These are phyloP conservation scores for Astyanax mexicanus DNA, from an alignment of 2,797 vertebrate genomes.

Conservation along the genomic window DNA sequence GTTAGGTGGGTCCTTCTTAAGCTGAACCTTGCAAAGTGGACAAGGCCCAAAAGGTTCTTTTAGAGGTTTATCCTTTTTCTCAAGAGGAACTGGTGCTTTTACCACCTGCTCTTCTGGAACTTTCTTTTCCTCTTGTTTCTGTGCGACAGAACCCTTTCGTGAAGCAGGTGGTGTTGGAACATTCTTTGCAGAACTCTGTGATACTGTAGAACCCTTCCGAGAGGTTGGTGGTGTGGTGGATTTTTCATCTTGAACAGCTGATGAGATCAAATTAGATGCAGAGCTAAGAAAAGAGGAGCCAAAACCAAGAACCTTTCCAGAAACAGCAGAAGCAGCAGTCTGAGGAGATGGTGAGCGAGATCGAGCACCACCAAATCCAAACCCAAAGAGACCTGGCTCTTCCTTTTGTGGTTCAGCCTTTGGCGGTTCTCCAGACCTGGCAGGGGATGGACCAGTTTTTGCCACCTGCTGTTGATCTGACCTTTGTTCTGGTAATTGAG, in stretches of 20 bases:
- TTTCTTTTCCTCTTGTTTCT: conserved; percentile 34
- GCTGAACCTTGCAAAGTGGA: conserved; percentile 82
- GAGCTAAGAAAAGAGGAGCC: conserved; percentile 94
- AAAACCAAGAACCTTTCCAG: conserved; percentile 94
- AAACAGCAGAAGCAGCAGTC: conserved; percentile 78
- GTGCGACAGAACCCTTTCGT: conserved; percentile 66
- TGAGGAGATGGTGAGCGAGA: conserved; percentile 79
- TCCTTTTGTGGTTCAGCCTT: conserved; percentile 77
- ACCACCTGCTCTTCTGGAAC: conserved; percentile 54
- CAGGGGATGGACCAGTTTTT: conserved; percentile 42
- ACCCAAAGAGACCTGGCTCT: conserved; percentile 72
- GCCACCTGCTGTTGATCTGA: not conserved
- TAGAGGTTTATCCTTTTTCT: conserved; percentile 16
- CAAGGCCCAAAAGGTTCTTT: conserved; percentile 63
- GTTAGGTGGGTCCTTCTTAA: conserved; percentile 82
- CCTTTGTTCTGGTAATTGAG: not conserved
- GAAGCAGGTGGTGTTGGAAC: conserved; percentile 73
- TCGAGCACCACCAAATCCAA: conserved; percentile 72
- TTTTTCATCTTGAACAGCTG: conserved; percentile 81
- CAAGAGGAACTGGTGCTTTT: conserved; percentile 58
- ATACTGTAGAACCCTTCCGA: conserved; percentile 73
- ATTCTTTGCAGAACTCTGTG: conserved; percentile 70
- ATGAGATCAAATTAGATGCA: conserved; percentile 91
- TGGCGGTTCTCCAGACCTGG: conserved; percentile 69
- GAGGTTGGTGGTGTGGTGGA: conserved; percentile 72